A percentile compares a stretch with the other conserved stretches of the same genome.
phyloP scores from a whole-genome alignment of 2,113 vertebrate species.

The Martes martes region DNA sequence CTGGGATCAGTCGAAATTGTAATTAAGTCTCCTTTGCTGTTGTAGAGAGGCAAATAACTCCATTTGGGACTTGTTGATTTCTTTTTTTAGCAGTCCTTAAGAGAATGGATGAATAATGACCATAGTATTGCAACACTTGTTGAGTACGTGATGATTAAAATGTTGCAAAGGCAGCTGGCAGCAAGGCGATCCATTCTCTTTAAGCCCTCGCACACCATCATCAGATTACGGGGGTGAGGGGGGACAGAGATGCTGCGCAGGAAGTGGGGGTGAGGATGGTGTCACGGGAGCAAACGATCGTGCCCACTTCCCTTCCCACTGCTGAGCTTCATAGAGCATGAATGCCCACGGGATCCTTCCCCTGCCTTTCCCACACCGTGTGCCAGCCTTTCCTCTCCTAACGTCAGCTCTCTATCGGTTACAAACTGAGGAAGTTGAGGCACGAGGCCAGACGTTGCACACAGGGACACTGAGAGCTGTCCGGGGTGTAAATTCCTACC shows the following conservation, averaged over 20 bases:
- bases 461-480: not conserved
- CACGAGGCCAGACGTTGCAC: not conserved
- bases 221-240: not conserved
- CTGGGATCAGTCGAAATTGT: not conserved
- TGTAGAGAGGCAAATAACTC: not conserved
- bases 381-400: not conserved
- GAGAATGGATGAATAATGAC: not conserved
- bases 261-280: not conserved
- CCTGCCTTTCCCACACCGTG: not conserved
- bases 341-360: not conserved
- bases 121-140: not conserved
- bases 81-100: not conserved
- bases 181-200: not conserved
- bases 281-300: not conserved
- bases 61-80: not conserved
- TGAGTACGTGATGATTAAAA: not conserved
- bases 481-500: not conserved
- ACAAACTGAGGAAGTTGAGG: not conserved
- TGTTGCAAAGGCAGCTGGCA: not conserved
- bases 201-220: not conserved
- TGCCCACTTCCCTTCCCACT: not conserved
- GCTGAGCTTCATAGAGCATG: rapidly evolving
- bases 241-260: not conserved
- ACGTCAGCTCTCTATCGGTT: not conserved
- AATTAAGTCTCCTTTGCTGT: not conserved